A percentile compares a stretch with the other conserved stretches of the same genome.
Evolutionary conservation across 2,113 vertebrate species (phyloP).

Genomic region (Tautogolabrus adspersus): DNA sequence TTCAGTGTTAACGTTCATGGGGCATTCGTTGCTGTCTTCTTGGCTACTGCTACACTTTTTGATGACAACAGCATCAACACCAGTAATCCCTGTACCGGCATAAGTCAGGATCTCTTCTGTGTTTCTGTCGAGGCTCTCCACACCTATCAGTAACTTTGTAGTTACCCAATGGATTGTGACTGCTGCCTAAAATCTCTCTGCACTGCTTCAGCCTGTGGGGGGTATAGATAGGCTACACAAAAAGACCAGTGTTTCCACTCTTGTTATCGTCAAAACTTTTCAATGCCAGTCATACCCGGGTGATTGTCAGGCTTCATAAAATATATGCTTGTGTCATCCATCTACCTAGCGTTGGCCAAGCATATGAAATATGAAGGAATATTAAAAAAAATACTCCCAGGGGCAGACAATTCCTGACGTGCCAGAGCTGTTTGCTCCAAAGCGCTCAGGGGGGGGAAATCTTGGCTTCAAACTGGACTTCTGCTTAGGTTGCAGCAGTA

Average conservation of each 20-base stretch:
- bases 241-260: constrained; percentile 52
- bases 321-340: constrained; percentile 31
- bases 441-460: constrained; percentile 57
- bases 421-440: constrained; percentile 61
- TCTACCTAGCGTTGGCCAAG: constrained; percentile 22
- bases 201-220: constrained; percentile 28
- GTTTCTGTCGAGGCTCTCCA: neutral
- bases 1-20: neutral
- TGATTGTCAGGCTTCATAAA: constrained; percentile 73
- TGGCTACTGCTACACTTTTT: neutral
- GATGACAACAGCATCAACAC: neutral
- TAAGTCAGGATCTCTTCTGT: neutral
- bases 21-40: neutral
- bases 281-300: constrained; percentile 11
- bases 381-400: constrained; percentile 1
- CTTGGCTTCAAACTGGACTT: constrained; percentile 35
- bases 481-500: constrained; percentile 57
- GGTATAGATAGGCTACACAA: constrained; percentile 39
- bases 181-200: constrained; percentile 12
- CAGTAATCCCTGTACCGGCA: neutral
- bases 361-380: constrained; percentile 35
- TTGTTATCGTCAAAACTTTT: constrained; percentile 39
- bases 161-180: constrained; percentile 16
- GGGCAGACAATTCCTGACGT: constrained; percentile 55
- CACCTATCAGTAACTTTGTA: neutral